Evolutionary conservation across 2,113 vertebrate genomes (phyloP).

Genomic region (Misgurnus anguillicaudatus): DNA sequence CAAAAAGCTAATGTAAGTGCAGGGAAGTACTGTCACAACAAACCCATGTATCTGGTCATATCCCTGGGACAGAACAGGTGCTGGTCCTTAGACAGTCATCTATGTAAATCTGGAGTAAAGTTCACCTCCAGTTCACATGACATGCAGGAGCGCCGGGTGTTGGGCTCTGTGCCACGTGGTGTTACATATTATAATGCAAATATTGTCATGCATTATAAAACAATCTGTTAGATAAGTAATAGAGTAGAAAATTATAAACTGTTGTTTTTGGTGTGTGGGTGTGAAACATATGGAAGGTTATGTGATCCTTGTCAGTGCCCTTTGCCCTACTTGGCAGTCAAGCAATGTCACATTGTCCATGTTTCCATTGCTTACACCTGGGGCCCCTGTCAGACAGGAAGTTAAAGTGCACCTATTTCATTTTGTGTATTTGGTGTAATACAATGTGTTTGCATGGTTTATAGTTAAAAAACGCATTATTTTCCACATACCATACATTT

Average conservation of each 20-base stretch:
- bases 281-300: neutral
- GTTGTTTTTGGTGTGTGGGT: neutral
- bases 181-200: neutral
- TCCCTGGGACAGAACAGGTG: neutral
- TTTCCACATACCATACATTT: too few species aligned
- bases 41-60: neutral
- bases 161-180: neutral
- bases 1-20: neutral
- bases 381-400: too few species aligned
- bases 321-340: constrained; percentile 41
- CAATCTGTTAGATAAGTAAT: too few species aligned
- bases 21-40: neutral
- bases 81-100: neutral
- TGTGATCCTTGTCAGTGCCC: constrained; percentile 30
- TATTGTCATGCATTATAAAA: neutral
- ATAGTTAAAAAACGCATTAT: too few species aligned
- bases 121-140: constrained; percentile 66
- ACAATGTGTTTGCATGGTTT: too few species aligned
- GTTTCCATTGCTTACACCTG: neutral
- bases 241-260: too few species aligned
- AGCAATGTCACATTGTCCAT: neutral
- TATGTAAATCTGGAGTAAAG: constrained; percentile 67
- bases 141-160: neutral
- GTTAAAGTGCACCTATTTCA: too few species aligned
- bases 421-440: too few species aligned